Evolutionary conservation across 2,888 invertebrate genomes (phyloP), one percentile per base, ranked within the genome.

Genomic region (Diaphora mendica): DNA sequence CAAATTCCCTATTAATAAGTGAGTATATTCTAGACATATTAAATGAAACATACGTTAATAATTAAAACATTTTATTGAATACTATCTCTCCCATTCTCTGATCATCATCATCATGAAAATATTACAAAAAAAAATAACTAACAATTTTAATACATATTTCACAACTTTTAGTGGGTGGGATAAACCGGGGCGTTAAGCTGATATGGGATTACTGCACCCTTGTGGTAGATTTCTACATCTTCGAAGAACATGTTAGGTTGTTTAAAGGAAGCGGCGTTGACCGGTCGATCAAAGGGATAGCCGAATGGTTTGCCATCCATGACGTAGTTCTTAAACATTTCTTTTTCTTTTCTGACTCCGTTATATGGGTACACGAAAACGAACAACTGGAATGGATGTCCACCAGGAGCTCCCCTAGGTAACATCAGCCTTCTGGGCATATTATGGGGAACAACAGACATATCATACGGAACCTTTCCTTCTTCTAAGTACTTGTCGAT

Each of bases 371-470:
- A 96, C 33, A 97, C 96, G 68, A 97, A 95, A 71, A 97, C 96
- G 91, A 96, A 97, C 77, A 97, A 85, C 83, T 97, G 96, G 94
- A 96, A 96, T 70, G 96, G 96, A 91, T 96, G 96, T 70, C 98
- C 98, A 79, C 96, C 96, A 65, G 92, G 92, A 83, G 96, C 96
- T 87, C 98, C 98, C 88, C 96, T 97, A 65, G 98, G 98, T 77
- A 98, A 90, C 86, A 98, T 92, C 70, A 97, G 93, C 80, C 97
- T 96, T 75, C 96, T 96, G 4, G 98, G 98, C 93, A 97, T 96
- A 71, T 96, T 96, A 79, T 96, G 96, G 83, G 96, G 95, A 65
- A 94, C 91, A 78, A 96, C 94, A 72, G 93, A 93, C 90, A 96
- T 95, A 81, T 96, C 96, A 81, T 93, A 83, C 23, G 96, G 96